Base-by-base conservation (phyloP, 2,797 vertebrate genomes). In the Galagoides demidoff region DNA sequence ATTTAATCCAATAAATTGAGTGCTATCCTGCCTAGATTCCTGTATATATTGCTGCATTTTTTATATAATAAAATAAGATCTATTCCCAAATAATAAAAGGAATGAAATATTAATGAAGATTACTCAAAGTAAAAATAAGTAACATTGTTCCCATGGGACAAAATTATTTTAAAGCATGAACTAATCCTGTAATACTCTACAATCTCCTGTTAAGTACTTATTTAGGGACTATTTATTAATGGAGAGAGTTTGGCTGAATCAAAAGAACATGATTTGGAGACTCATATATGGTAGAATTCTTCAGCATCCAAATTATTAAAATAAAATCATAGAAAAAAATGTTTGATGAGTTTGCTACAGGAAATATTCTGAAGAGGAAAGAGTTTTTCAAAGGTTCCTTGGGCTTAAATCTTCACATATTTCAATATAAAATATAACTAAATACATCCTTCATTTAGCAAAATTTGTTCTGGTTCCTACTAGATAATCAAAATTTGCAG, bases 51-150 rank as follows among this genome's bases (percentile, higher is more conserved):
- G 20, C 20, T 74, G 14, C 23, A 31, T 57, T 52, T 52, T 52
- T 52, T 16, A 52, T 16, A 16, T 3, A 52, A 52, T 93, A 95
- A 45, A 83, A 49, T 57, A 57, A 34, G 7, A 89, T 12, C 2
- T 43, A 66, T 91, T 86, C 64, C 27, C 66, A 77, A 25, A 84
- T 68, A 81, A 85, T 73, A 85, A 92, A 91, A 81, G 16, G 52
- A 86, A 96, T 22, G 43, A 84, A 94, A 71, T 74, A 92, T 92
- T 64, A 76, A n/a, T 29, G 39, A 92, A 77, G 29, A 94, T 37
- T 49, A 71, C 25, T 90, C 63, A 90, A 74, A 94, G 27, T 70
- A 22, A 94, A 94, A 87, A 68, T 8, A 74, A 77, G 82, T 74
- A 89, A 29, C 34, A 83, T 39, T 31, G 16, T 71, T 25, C 5